These are phyloP conservation scores for Amorpha juglandis DNA, from an alignment of 2,888 invertebrate species.

Conservation along the genomic window DNA sequence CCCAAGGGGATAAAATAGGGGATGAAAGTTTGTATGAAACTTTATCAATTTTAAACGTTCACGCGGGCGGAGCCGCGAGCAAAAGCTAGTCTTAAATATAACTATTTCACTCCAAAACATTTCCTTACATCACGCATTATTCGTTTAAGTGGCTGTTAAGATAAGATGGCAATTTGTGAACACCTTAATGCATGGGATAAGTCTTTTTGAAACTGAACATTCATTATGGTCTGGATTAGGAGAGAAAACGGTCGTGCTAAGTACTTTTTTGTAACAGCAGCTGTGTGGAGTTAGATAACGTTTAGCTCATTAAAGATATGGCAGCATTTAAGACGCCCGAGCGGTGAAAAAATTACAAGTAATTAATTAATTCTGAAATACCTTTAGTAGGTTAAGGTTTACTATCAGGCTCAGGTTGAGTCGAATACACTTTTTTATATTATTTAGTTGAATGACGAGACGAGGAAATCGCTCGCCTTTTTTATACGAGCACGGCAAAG, in stretches of 20 bases:
- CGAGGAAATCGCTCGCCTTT: too few species aligned
- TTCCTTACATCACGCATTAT: background rate
- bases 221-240: background rate
- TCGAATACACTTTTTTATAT: too few species aligned
- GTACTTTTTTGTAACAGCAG: background rate
- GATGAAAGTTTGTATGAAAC: too few species aligned
- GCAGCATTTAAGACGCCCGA: background rate
- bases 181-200: background rate
- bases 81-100: too few species aligned
- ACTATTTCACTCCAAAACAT: background rate
- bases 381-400: background rate
- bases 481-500: too few species aligned
- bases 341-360: background rate
- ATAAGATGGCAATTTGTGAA: background rate
- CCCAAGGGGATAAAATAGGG: too few species aligned
- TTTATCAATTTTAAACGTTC: too few species aligned
- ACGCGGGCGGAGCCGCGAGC: too few species aligned
- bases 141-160: background rate
- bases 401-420: too few species aligned
- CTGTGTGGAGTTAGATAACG: background rate
- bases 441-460: too few species aligned
- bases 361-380: background rate
- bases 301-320: background rate
- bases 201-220: background rate
- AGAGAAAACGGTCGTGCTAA: background rate